Percentiles rank a stretch among this genome's conserved stretches.
Evolutionary conservation across 2,113 vertebrate species (phyloP).

Genomic region (Steatornis caripensis): DNA sequence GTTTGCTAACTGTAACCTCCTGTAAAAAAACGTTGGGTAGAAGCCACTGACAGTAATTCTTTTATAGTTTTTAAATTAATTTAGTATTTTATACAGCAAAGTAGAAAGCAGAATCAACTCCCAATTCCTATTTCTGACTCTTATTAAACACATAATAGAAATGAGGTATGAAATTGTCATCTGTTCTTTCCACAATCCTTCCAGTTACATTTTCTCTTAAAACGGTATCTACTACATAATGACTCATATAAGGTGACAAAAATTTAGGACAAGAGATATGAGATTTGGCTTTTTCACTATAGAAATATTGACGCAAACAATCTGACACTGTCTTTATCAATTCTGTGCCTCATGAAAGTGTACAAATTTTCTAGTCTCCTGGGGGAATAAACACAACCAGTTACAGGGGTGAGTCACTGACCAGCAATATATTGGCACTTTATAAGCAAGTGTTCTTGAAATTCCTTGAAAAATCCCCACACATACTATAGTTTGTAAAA

Average conservation of each 20-base stretch:
- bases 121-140: neutral
- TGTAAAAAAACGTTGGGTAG: neutral
- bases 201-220: neutral
- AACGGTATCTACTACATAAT: neutral
- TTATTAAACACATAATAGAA: neutral
- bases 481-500: neutral
- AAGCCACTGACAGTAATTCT: neutral
- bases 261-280: neutral
- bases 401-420: neutral
- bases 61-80: neutral
- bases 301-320: conserved; percentile 5
- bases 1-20: neutral
- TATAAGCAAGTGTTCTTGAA: neutral
- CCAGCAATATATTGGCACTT: neutral
- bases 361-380: neutral
- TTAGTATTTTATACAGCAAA: neutral
- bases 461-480: neutral
- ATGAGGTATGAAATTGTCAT: neutral
- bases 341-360: neutral
- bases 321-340: neutral
- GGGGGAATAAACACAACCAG: neutral
- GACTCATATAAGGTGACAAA: neutral
- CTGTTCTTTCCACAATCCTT: neutral
- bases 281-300: neutral
- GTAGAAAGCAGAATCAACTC: neutral